A percentile compares a stretch with the other conserved stretches of the same genome.
Conservation (phyloP, 2,888 invertebrate genomes). For the Noctua fimbriata region DNA sequence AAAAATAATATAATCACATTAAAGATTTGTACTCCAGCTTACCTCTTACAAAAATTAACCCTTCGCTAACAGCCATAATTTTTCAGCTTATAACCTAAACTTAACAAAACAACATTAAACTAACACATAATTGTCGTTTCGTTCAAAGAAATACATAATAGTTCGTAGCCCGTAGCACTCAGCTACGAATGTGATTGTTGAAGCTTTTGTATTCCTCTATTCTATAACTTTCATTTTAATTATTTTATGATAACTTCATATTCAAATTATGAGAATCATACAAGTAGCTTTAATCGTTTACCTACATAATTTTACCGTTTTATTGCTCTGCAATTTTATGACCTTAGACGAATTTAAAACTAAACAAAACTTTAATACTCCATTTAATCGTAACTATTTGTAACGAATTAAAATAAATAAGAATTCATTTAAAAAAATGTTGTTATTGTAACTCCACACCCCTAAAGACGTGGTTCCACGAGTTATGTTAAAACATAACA, state of each 20-base stretch:
- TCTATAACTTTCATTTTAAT: neutral
- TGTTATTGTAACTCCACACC: constrained; percentile 54
- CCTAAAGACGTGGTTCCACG: constrained; percentile 64
- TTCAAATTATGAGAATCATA: neutral
- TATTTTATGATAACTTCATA: neutral
- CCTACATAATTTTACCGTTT: constrained; percentile 15
- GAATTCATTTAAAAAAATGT: constrained; percentile 31
- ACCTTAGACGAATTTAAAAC: constrained; percentile 38
- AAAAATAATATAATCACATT: too few relatives aligned
- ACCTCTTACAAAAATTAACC: too few relatives aligned
- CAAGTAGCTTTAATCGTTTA: neutral
- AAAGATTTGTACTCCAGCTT: too few relatives aligned
- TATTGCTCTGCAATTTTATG: constrained; percentile 22
- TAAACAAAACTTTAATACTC: constrained; percentile 31
- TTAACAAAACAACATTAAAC: neutral
- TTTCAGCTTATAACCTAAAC: neutral
- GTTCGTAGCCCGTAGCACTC: neutral
- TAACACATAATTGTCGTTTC: neutral
- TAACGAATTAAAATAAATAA: constrained; percentile 61
- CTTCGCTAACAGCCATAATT: neutral
- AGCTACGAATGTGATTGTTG: neutral
- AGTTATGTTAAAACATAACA: constrained; percentile 63
- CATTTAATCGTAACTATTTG: constrained; percentile 51
- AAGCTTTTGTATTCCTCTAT: neutral
- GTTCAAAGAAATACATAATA: neutral